These are phyloP conservation scores for Volucella zonaria DNA, from an alignment of 2,888 invertebrate species.

Conservation along the genomic window DNA sequence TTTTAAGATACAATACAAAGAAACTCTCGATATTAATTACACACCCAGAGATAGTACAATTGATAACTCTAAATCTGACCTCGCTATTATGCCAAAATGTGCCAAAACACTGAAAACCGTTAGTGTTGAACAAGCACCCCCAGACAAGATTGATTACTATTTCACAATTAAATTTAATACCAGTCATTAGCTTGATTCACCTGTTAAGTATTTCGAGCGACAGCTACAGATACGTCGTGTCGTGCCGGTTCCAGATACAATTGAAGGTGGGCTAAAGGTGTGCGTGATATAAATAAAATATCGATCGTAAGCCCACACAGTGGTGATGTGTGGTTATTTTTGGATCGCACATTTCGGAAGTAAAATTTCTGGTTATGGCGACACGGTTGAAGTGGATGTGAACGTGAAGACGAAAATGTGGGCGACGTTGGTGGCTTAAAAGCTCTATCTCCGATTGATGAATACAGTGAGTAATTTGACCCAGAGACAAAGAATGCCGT, in stretches of 20 bases:
- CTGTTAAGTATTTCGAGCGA: constrained; percentile 20
- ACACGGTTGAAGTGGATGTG: not conserved
- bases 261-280: not conserved
- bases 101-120: too few species aligned
- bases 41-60: too few species aligned
- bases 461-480: constrained; percentile 70
- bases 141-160: constrained; percentile 18
- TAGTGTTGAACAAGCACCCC: too few species aligned
- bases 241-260: not conserved
- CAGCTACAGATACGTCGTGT: not conserved
- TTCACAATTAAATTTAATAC: constrained; percentile 56
- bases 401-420: constrained; percentile 23
- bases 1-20: too few species aligned
- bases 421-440: constrained; percentile 68
- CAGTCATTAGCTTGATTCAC: constrained; percentile 43
- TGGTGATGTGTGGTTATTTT: constrained; percentile 49
- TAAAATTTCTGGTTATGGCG: not conserved
- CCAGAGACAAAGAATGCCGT: constrained; percentile 71
- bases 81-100: too few species aligned
- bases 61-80: too few species aligned
- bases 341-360: constrained; percentile 50
- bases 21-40: too few species aligned
- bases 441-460: constrained; percentile 59
- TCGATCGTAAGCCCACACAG: constrained; percentile 31
- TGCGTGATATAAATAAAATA: constrained; percentile 12